phyloP scores from a whole-genome alignment of 2,113 vertebrate species.

The Sinocyclocheilus rhinocerous region DNA sequence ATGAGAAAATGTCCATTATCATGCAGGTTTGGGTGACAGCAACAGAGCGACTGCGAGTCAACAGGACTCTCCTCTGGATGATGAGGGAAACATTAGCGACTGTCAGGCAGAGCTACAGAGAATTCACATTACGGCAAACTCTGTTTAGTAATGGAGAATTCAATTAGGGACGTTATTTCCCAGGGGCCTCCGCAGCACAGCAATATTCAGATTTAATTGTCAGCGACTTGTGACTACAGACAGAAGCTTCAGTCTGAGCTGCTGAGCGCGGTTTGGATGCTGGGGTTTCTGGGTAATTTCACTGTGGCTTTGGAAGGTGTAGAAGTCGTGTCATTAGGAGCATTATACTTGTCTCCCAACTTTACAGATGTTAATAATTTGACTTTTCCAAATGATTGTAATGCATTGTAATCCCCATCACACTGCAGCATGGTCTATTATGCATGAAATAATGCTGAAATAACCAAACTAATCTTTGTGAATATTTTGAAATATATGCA shows the following conservation, averaged over 20 bases:
- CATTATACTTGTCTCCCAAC: neutral
- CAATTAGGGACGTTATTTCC: constrained; percentile 89
- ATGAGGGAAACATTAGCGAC: constrained; percentile 80
- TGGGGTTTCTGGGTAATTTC: neutral
- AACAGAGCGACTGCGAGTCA: constrained; percentile 81
- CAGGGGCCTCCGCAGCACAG: constrained; percentile 71
- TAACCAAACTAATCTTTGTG: neutral
- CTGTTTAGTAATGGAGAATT: constrained; percentile 91
- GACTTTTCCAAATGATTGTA: neutral
- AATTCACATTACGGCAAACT: constrained; percentile 88
- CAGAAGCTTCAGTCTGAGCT: neutral
- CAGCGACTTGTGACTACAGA: constrained; percentile 62
- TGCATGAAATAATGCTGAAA: neutral
- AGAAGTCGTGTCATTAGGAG: constrained; percentile 2
- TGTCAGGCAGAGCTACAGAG: constrained; percentile 86
- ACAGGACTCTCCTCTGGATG: constrained; percentile 78
- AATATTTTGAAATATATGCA: neutral
- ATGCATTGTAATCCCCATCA: neutral
- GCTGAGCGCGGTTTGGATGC: neutral
- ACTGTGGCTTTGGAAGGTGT: no score
- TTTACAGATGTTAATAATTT: neutral
- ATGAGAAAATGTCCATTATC: constrained; percentile 76
- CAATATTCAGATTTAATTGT: constrained; percentile 85
- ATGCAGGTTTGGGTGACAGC: constrained; percentile 86
- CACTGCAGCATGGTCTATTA: neutral